Base-by-base conservation (phyloP, 1,140 invertebrate species). In the Drosophila sechellia region DNA sequence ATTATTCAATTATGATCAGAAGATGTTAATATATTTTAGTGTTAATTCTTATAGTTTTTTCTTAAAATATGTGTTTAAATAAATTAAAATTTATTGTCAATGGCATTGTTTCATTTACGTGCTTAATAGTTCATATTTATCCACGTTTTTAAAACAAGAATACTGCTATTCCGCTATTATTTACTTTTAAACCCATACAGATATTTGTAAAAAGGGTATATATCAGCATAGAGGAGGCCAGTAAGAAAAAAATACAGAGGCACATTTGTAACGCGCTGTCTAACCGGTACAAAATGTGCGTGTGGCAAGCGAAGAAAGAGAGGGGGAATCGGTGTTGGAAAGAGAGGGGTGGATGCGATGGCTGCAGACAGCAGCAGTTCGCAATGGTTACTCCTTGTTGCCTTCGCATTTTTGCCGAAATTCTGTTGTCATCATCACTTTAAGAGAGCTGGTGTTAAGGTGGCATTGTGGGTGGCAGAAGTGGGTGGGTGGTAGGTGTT, bases 361-460 rank as follows among this genome's bases (percentile, higher is more conserved):
- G 34, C 43, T 57, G 52, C 27, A 68, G 69, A 58, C 72, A 65
- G 73, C 31, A 75, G 40, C 55, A 72, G 50, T 57, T 48, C 71
- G 40, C 60, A 75, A 35, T 22, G 40, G 46, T 35, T 68, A 39
- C 42, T 31, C 49, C 60, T 46, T 49, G 25, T 50, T 50, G 53
- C 34, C 37, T 35, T 42, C 12, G 27, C 48, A 35, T 65, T 65
- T 77, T 77, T 60, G 69, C 74, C 66, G 79, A 90, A 90, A 87
- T 90, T 87, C 79, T 87, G 87, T 90, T 90, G 87, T 90, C 87
- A 90, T 90, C 86, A 87, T 90, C 86, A 87, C 83, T 90, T 90
- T 90, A 61, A 71, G 56, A 37, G 55, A 17, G 43, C 40, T 50
- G 59, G 37, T 17, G 49, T 20, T 5, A 45, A 52, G 54, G 46